Base-by-base conservation (phyloP, 2,113 vertebrate genomes). In the Cheirogaleus medius region DNA sequence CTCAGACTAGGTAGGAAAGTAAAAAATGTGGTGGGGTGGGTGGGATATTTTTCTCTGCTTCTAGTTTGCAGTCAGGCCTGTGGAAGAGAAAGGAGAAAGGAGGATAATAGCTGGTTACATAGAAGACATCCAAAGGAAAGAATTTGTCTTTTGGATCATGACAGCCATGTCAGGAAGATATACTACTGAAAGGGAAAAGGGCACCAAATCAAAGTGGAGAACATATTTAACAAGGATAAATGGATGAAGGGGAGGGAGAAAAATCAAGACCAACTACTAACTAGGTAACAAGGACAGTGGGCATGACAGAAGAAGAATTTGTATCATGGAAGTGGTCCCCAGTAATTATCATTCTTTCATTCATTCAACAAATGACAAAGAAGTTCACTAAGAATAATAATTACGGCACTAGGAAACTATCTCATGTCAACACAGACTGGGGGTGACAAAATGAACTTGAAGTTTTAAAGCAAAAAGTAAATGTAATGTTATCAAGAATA, bases 341-440 rank as follows among this genome's bases (percentile, higher is more conserved):
- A 23, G 83, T 71, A 83, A 93, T 92, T 80, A 87, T 52, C 47
- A 81, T 95, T 78, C 27, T 87, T 92, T 92, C 71, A 91, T 80
- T 91, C n/a, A 91, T 84, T 97, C 39, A 90, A 69, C n/a, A 91
- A 95, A 54, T 44, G 90, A 69, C 56, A 90, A 49, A 87, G 68
- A 87, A 10, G 4, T 85, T 93, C 60, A 68, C 66, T 44, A 63
- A 56, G 73, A 94, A 74, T 96, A 91, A 69, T 80, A 81, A 68
- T 90, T 95, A 82, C 91, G 60, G 63, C 42, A 17, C 74, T 54
- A 69, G 37, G 44, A 87, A 87, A 71, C 34, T 63, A 32, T 66
- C 32, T 76, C n/a, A 44, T 68, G 76, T 87, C 39, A 95, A 68
- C 14, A 44, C 7, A 84, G 87, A 86, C 44, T 29, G 23, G 9